Evolutionary conservation across 2,888 invertebrate species (phyloP), one percentile per base, ranked within the genome.

Genomic region (Altica lythri): DNA sequence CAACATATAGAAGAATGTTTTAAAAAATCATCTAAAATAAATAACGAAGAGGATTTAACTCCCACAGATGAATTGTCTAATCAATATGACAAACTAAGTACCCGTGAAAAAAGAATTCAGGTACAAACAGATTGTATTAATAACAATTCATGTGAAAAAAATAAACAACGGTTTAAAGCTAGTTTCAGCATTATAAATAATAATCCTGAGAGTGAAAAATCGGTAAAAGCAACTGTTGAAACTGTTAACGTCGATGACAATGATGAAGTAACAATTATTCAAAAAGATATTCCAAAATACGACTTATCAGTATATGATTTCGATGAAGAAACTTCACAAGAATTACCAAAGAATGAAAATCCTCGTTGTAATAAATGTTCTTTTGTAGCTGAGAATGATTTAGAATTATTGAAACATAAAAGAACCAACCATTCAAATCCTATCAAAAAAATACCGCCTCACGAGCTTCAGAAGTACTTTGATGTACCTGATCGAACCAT

Each of bases 291-390:
- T 19, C 13, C 40, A n/a, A 49, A 49, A 25, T 49, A 52, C 32
- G 49, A 57, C 38, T 29, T 55, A 6, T 57, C 62, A 4, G 45
- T 63, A 5, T 64, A 58, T 19, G 63, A 62, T 48, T 64, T 58
- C 19, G 55, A 58, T 45, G 62, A 64, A 37, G 61, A 63, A 27
- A 25, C 34, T 5, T 25, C 25, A 29, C 43, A 54, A 34, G 47
- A 54, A 27, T 16, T 19, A 10, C 29, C 29, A 10, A 25, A 27
- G 12, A 34, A 34, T 25, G 46, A 35, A 13, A 47, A 46, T 9
- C 27, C 18, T 32, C 37, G 46, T 14, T 59, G 59, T 34, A 54
- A 52, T 29, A 19, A 42, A 6, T 59, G 59, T 17, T 16, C 46
- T 6, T 48, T 44, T 16, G 13, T 52, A 6, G 59, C 57, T 12